Evolutionary conservation across 2,888 invertebrate species (phyloP), one percentile per base, ranked within the genome.

Genomic region (Fabriciana adippe): DNA sequence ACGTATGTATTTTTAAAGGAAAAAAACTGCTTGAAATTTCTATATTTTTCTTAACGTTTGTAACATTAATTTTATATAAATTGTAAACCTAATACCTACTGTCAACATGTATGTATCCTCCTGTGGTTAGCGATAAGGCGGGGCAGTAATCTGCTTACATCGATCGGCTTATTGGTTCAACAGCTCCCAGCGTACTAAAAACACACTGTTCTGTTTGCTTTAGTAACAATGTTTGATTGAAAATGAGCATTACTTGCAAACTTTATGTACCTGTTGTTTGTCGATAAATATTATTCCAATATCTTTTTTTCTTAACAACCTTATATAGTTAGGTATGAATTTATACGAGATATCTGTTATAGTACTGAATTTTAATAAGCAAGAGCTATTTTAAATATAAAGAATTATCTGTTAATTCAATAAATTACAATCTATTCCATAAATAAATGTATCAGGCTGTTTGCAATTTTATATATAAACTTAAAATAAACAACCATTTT

Each of bases 111-210:
- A 59, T 48, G 48, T 64, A 48, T 62, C 53, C 47, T 59, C 53
- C 26, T 63, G 56, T 48, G 56, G 48, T 41, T 16, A 35, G 51
- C 50, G 62, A 67, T 65, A 63, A 66, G 57, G 57, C 59, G 55
- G 57, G 62, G 50, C 50, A 55, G 62, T 74, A 71, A 73, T 73
- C 74, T 56, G 68, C 71, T 74, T 74, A 74, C 60, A 57, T 35
- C 70, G 54, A 74, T 73, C 71, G 69, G 71, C 67, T 73, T 73
- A 73, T 69, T 66, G 69, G 64, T 66, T 57, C 65, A 66, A 53
- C 61, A 55, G 14, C 57, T 59, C 57, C 53, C 26, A 50, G 15
- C 61, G 66, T 65, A 63, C 63, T 69, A 69, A 69, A 66, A 66
- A 57, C 41, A 57, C 55, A 65, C 51, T 57, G 45, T 35, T 45